Percentiles rank a stretch among this genome's conserved stretches.
These are phyloP conservation scores for Willisornis vidua DNA, from an alignment of 2,113 vertebrate genomes.

Conservation along the genomic window DNA sequence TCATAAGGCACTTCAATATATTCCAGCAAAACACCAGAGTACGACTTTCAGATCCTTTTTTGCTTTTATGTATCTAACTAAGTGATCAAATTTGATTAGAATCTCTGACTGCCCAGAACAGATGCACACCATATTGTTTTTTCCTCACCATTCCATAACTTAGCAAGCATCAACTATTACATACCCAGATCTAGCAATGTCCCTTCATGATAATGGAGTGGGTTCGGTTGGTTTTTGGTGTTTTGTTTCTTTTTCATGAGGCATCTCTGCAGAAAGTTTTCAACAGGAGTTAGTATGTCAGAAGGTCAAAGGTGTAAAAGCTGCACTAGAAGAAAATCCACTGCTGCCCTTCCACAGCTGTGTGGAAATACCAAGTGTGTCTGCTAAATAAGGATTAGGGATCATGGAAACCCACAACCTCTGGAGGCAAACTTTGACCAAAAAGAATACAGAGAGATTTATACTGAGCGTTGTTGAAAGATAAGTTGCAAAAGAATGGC, in stretches of 20 bases:
- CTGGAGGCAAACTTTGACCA: background rate
- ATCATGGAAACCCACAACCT: constrained; percentile 48
- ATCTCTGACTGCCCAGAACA: background rate
- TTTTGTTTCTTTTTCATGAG: background rate
- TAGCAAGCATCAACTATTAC: background rate
- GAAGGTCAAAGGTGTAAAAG: constrained; percentile 19
- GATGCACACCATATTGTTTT: background rate
- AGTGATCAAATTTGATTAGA: background rate
- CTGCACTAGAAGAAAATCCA: background rate
- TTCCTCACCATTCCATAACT: background rate
- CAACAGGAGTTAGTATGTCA: background rate
- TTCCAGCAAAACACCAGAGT: background rate
- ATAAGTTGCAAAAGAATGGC: background rate
- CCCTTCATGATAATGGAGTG: background rate
- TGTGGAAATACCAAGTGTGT: constrained; percentile 22
- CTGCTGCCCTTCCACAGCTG: constrained; percentile 4
- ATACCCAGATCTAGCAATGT: background rate
- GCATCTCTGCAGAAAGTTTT: background rate
- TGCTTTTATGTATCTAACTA: background rate
- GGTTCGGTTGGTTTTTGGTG: background rate
- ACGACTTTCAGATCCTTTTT: background rate
- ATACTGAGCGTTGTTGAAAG: background rate
- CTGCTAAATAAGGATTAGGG: constrained; percentile 27
- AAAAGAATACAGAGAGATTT: background rate
- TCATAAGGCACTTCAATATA: background rate